These are phyloP conservation scores for Pangasius mekongensis DNA, from an alignment of 2,797 vertebrate species.

Conservation along the genomic window DNA sequence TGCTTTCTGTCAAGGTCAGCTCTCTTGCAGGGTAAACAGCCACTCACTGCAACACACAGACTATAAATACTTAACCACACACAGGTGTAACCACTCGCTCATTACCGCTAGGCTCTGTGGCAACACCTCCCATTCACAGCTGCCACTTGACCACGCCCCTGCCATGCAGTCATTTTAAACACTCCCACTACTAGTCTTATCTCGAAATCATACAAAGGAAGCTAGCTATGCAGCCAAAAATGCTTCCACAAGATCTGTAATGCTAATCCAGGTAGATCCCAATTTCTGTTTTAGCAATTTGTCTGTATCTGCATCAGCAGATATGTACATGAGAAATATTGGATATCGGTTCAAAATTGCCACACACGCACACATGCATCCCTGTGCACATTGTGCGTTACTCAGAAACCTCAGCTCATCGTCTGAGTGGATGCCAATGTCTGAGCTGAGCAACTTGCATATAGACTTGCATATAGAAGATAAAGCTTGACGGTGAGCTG, in stretches of 20 bases:
- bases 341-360: not conserved
- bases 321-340: not conserved
- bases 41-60: not conserved
- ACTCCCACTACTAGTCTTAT: not conserved
- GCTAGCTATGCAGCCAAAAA: not conserved
- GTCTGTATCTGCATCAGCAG: not conserved
- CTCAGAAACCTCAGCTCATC: not conserved
- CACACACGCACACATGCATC: not conserved
- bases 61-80: not conserved
- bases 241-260: not conserved
- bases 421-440: not conserved
- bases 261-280: not conserved
- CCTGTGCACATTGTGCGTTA: not conserved
- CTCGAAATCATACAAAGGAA: not conserved
- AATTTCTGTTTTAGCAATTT: not conserved
- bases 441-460: not conserved
- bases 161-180: not conserved
- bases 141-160: not conserved
- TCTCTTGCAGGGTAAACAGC: not conserved
- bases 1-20: not conserved
- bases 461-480: not conserved
- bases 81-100: not conserved
- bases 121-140: not conserved
- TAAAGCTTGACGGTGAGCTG: slow-evolving; percentile 10
- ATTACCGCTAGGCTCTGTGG: not conserved